Evolutionary conservation across 2,888 invertebrate species (phyloP).

Genomic region (Meghimatium bilineatum): DNA sequence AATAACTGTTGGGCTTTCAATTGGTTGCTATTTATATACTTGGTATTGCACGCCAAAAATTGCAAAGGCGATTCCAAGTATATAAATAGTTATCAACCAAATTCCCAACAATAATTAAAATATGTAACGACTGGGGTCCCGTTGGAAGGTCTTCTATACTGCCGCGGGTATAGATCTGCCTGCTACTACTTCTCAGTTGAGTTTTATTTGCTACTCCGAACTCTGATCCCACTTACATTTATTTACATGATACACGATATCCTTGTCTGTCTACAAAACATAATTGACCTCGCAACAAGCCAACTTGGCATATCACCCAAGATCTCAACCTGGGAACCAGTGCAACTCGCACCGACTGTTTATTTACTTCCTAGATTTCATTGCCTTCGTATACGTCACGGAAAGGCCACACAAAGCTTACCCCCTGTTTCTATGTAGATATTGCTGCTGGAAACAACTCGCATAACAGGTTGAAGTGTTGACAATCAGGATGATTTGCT

Average conservation of each 20-base stretch:
- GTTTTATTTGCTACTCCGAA: no score
- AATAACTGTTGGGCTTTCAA: no score
- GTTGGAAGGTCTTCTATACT: no score
- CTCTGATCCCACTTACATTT: no score
- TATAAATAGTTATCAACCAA: no score
- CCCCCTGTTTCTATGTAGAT: not conserved
- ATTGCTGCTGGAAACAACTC: not conserved
- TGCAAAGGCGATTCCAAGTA: no score
- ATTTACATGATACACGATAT: not conserved
- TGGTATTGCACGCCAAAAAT: no score
- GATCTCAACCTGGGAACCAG: not conserved
- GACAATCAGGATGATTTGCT: not conserved
- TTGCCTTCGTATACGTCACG: not conserved
- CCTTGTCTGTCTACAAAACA: not conserved
- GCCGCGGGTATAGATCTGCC: no score
- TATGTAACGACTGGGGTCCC: no score
- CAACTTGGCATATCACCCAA: not conserved
- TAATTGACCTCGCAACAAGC: not conserved
- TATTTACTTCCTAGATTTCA: not conserved
- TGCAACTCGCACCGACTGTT: not conserved
- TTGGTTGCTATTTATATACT: no score
- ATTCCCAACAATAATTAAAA: no score
- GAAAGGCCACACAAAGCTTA: slow-evolving; percentile 9
- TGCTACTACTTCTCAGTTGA: no score
- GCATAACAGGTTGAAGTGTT: not conserved